Evolutionary conservation across 1,140 invertebrate genomes (phyloP), one percentile per base, ranked within the genome.

Genomic region (Drosophila triauraria): DNA sequence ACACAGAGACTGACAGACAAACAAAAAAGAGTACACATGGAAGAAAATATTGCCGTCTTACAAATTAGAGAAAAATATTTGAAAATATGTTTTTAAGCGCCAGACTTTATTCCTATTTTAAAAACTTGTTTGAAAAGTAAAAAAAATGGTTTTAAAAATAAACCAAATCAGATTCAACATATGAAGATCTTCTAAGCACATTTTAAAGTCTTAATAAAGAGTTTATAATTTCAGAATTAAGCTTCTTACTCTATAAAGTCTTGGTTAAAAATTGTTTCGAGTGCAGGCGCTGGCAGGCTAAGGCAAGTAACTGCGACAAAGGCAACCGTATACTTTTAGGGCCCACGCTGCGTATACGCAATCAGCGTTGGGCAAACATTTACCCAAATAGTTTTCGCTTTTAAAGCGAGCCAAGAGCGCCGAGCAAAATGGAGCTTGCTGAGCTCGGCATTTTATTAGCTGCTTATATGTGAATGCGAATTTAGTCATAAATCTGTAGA

Each of bases 401-500:
- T 86, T 86, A 86, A 84, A 85, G 82, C 75, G 35, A 48, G 44
- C 13, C 42, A 62, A n/a, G 9, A 27, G 25, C 40, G 20, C 50
- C 38, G 57, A 74, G 43, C 63, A 62, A 61, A 53, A 67, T 53
- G 53, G 59, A 67, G 86, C 79, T 84, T 88, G 84, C 84, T 88
- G 83, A 90, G 84, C 84, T 88, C 81, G 67, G 78, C 85, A 76
- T 88, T 88, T 88, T 88, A 88, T 88, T 88, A 90, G 85, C 85
- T 82, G 85, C 81, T 90, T 85, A 87, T 78, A 85, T 86, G 82
- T 81, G 84, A 84, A 88, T 88, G 85, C 57, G 85, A 90, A 88
- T 88, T 90, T 88, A 88, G 85, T 88, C 85, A 88, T 88, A 88
- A 88, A 88, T 88, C 81, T 88, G 81, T 56, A 69, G 70, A 81